Evolutionary conservation across 2,888 invertebrate species (phyloP).

Genomic region (Druceiella hillmani): DNA sequence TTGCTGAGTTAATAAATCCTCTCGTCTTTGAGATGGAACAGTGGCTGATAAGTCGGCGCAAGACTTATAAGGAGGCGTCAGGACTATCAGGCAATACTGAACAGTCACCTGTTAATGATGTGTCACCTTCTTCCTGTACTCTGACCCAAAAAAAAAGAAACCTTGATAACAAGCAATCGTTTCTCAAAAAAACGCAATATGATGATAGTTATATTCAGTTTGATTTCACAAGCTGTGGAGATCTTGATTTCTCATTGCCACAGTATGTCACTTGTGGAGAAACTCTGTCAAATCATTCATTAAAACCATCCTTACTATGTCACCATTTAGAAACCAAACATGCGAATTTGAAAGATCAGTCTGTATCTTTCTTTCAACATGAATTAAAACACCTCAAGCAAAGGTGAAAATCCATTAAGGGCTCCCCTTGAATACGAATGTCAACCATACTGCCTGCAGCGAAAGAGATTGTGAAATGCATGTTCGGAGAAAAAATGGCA

Average conservation of each 20-base stretch:
- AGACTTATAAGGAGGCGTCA: constrained; percentile 9
- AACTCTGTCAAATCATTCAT: too few relatives aligned
- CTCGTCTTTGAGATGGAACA: constrained; percentile 18
- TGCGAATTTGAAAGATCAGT: too few relatives aligned
- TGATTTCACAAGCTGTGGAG: constrained; percentile 13
- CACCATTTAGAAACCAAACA: constrained; percentile 11
- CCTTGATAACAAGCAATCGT: constrained; percentile 18
- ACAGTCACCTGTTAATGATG: constrained; percentile 18
- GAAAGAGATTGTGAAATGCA: constrained; percentile 15
- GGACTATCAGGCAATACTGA: constrained; percentile 18
- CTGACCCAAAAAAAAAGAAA: too few relatives aligned
- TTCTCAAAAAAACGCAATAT: constrained; percentile 15
- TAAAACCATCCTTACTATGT: too few relatives aligned
- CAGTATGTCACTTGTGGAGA: too few relatives aligned
- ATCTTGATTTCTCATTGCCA: too few relatives aligned
- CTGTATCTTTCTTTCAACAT: too few relatives aligned
- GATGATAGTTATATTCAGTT: constrained; percentile 15
- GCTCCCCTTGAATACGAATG: too few relatives aligned
- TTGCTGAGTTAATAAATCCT: too few relatives aligned
- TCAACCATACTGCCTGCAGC: constrained; percentile 14
- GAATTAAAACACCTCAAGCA: too few relatives aligned
- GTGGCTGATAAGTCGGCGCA: constrained; percentile 16
- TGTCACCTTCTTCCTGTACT: constrained; percentile 18
- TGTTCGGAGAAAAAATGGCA: constrained; percentile 15
- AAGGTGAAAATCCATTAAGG: too few relatives aligned